phyloP scores from a whole-genome alignment of 1,140 invertebrate species.

The Carcinoscorpius rotundicauda region DNA sequence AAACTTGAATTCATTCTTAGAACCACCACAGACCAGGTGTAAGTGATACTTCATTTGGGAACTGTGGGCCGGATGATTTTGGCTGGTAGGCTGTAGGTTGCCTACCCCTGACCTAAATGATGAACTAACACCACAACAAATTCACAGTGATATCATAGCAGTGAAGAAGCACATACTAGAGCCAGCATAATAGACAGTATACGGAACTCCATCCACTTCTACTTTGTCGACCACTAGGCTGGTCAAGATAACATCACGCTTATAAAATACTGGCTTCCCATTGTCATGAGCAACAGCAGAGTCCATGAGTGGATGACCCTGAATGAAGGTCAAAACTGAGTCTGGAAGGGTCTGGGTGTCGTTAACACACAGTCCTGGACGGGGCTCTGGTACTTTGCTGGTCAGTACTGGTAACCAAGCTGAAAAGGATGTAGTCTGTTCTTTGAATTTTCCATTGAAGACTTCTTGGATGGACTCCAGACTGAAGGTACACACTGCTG shows the following conservation, averaged over 20 bases:
- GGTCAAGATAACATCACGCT: slow-evolving; percentile 73
- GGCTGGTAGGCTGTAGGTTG: too few relatives aligned
- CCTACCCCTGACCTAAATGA: too few relatives aligned
- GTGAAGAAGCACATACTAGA: slow-evolving; percentile 48
- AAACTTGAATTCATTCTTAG: too few relatives aligned
- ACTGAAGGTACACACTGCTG: slow-evolving; percentile 85
- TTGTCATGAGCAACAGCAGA: slow-evolving; percentile 74
- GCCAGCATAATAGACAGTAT: slow-evolving; percentile 73
- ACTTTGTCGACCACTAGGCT: slow-evolving; percentile 73
- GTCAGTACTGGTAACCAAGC: slow-evolving; percentile 83
- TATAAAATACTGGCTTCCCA: slow-evolving; percentile 78
- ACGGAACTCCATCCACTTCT: slow-evolving; percentile 59
- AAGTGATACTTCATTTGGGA: too few relatives aligned
- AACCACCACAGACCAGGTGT: too few relatives aligned
- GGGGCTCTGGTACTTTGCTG: slow-evolving; percentile 70
- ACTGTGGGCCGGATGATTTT: too few relatives aligned
- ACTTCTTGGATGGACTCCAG: slow-evolving; percentile 76
- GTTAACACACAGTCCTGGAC: slow-evolving; percentile 80
- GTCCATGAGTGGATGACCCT: slow-evolving; percentile 93
- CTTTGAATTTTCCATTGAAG: slow-evolving; percentile 85
- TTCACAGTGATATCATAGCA: too few relatives aligned
- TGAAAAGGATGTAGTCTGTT: slow-evolving; percentile 73
- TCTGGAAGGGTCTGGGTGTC: slow-evolving; percentile 67
- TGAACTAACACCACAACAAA: too few relatives aligned
- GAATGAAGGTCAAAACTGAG: slow-evolving; percentile 84